phyloP scores from a whole-genome alignment of 2,797 vertebrate genomes.

The Lepus oiostolus region DNA sequence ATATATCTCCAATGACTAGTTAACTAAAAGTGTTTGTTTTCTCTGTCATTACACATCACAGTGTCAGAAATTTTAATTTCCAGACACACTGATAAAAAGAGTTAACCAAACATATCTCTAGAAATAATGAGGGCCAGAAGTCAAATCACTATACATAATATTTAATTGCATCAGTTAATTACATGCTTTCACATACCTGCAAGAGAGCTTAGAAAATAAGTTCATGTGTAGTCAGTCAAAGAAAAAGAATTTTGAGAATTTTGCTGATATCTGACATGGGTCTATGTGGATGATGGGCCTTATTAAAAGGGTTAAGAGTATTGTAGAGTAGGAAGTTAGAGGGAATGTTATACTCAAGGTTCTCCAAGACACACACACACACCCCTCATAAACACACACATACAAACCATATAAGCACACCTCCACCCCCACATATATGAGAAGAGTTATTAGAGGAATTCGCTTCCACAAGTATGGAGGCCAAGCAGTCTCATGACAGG shows the following conservation, averaged over 20 bases:
- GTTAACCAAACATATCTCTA: neutral
- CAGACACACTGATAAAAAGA: neutral
- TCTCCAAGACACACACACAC: no score
- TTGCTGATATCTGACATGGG: neutral
- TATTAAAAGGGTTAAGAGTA: neutral
- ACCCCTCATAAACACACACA: no score
- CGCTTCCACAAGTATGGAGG: no score
- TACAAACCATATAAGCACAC: no score
- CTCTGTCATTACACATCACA: neutral
- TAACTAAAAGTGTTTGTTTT: neutral
- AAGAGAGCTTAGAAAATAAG: neutral
- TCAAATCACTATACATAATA: neutral
- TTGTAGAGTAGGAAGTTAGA: neutral
- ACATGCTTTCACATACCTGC: neutral
- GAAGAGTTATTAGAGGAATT: no score
- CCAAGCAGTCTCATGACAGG: no score
- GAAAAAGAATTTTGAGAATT: neutral
- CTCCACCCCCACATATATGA: no score
- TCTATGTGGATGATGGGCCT: neutral
- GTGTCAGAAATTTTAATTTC: conserved; percentile 20
- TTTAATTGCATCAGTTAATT: neutral
- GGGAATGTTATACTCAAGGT: no score
- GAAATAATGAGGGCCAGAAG: neutral
- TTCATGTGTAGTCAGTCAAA: neutral
- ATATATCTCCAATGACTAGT: neutral